phyloP scores from a whole-genome alignment of 1,140 invertebrate species.

The Apis mellifera region DNA sequence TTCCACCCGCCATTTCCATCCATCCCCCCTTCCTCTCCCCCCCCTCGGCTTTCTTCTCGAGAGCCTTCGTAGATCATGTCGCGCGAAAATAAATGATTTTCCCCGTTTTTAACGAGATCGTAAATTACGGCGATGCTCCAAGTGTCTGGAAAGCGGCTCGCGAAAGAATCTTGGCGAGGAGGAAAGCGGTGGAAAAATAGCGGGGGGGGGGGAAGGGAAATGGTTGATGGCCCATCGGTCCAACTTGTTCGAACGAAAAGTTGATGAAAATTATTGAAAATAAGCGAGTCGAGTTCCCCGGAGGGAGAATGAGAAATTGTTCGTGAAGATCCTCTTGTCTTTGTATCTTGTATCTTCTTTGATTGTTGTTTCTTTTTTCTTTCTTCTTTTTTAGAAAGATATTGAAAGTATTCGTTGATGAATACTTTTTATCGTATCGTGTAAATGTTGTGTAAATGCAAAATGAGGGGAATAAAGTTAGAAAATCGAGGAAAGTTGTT shows the following conservation, averaged over 20 bases:
- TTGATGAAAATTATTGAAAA: constrained; percentile 10
- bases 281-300: no score
- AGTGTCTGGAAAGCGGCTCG: constrained; percentile 24
- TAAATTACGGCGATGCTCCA: constrained; percentile 54
- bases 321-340: no score
- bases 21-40: no score
- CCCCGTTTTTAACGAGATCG: constrained; percentile 63
- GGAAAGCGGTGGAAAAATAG: neutral
- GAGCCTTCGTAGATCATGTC: constrained; percentile 46
- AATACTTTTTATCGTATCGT: no score
- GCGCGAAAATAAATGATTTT: constrained; percentile 62
- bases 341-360: no score
- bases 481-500: no score
- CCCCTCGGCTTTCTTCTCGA: neutral
- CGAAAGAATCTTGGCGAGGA: constrained; percentile 43
- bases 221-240: constrained; percentile 3
- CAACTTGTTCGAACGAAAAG: constrained; percentile 38
- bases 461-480: no score
- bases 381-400: no score
- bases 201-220: neutral
- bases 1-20: neutral
- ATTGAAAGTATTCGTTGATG: no score
- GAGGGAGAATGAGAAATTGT: no score
- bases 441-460: no score
- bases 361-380: no score